phyloP scores from a whole-genome alignment of 1,140 invertebrate genomes.

The Archegozetes longisetosus region DNA sequence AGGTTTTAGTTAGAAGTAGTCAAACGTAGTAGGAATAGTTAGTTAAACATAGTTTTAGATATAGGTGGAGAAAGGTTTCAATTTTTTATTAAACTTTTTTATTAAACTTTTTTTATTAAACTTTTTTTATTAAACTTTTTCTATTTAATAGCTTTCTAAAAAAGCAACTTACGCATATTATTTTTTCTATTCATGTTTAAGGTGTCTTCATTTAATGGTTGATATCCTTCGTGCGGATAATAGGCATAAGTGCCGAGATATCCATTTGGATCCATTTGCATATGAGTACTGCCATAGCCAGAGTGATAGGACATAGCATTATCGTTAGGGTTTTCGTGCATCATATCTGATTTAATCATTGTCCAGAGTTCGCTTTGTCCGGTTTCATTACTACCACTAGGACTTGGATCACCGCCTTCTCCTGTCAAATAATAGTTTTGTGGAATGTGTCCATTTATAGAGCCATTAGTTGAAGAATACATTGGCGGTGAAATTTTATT shows the following conservation, averaged over 20 bases:
- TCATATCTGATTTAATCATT: constrained; percentile 18
- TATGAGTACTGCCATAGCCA: constrained; percentile 18
- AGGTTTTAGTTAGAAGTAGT: constrained; percentile 4
- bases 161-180: constrained; percentile 22
- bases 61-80: neutral
- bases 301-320: neutral
- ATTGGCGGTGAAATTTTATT: constrained; percentile 14
- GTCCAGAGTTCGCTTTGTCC: constrained; percentile 18
- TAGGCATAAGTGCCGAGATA: constrained; percentile 21
- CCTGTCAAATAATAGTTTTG: constrained; percentile 16
- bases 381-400: constrained; percentile 39
- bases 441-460: constrained; percentile 3
- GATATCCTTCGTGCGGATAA: constrained; percentile 22
- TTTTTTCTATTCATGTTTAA: constrained; percentile 23
- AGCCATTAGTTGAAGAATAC: constrained; percentile 3
- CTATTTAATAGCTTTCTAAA: too few species aligned
- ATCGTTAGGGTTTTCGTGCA: constrained; percentile 8
- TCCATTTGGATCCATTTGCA: constrained; percentile 20
- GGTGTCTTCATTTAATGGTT: constrained; percentile 24
- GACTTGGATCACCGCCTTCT: constrained; percentile 14
- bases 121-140: neutral
- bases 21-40: constrained; percentile 41
- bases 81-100: neutral
- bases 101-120: neutral
- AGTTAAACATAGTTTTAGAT: too few species aligned